Base-by-base conservation (phyloP, 2,113 vertebrate species). In the Gallinago media region DNA sequence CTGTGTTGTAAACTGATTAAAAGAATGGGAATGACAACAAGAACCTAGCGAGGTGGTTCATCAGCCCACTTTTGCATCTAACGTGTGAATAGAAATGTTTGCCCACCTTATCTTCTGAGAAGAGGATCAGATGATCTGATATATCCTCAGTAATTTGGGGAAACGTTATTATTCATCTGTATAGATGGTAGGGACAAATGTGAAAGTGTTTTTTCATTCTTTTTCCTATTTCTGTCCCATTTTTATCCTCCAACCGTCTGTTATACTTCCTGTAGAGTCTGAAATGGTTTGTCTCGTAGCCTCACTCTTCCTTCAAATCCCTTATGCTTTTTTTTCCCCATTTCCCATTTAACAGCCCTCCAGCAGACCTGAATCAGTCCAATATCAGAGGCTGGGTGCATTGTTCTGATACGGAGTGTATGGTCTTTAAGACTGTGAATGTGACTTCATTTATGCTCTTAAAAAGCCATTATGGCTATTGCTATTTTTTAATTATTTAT, bases 401-500 rank as follows among this genome's bases (percentile, higher is more conserved):
- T 38, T 59, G 4, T 46, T 68, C 29, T 56, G 71, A 5, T 0
- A 12, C 1, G 14, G 25, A 85, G 29, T 6, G 3, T 23, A 3
- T 0, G 3, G 11, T 58, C 75, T 66, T 80, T 42, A 76, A 85
- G 42, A n/a, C 50, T 79, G 70, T 20, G 20, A 52, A 15, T 6
- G 11, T 29, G 36, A 62, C 72, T 80, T 73, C 36, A 19, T 91
- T 84, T 67, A 5, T 90, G 79, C 79, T 94, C 46, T 94, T 86
- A 74, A 80, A 93, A 97, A 80, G 27, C 85, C 59, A 86, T 95
- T 94, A 90, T 62, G 42, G 46, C 5, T 86, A 15, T 71, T 86
- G 21, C 6, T 58, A 46, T 59, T 70, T 90, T 82, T 22, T 2
- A 95, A 92, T 95, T 86, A 95, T 94, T 92, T 91, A 92, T 86